Conservation (phyloP, 2,113 vertebrate species). For the Dissostichus mawsoni region DNA sequence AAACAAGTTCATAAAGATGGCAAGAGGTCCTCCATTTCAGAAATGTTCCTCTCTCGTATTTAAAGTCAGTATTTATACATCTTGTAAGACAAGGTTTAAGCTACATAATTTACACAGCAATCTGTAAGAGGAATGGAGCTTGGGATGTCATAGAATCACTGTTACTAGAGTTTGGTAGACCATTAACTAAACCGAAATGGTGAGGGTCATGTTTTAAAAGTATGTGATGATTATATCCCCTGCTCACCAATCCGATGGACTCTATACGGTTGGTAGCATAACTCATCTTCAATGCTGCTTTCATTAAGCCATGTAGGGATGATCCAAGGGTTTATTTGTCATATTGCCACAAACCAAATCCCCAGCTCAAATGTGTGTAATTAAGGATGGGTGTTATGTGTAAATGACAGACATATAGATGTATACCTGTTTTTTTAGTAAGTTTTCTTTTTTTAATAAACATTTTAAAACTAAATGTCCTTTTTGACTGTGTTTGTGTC, state of each 20-base stretch:
- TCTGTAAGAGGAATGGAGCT: conserved; percentile 18
- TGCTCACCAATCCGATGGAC: conserved; percentile 16
- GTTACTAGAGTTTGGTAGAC: not conserved
- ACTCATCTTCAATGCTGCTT: conserved; percentile 28
- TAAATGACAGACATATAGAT: conserved; percentile 74
- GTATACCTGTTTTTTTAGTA: conserved; percentile 90
- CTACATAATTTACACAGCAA: conserved; percentile 34
- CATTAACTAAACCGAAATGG: conserved; percentile 16
- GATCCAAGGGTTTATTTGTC: conserved; percentile 12
- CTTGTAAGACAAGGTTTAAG: conserved; percentile 47
- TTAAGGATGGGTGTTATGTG: conserved; percentile 58
- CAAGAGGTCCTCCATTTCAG: conserved; percentile 19
- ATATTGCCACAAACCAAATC: conserved; percentile 57
- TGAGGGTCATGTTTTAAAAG: conserved; percentile 5
- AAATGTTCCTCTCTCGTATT: conserved; percentile 40
- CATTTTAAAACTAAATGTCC: conserved; percentile 84
- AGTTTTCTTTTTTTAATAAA: conserved; percentile 98
- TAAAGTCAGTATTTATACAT: conserved; percentile 36
- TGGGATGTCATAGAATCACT: conserved; percentile 11
- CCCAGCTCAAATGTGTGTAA: conserved; percentile 52
- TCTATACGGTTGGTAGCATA: not conserved
- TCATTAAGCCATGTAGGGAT: conserved; percentile 13
- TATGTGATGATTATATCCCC: not conserved
- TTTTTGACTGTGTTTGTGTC: not conserved
- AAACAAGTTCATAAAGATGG: not conserved